A percentile compares a stretch with the other conserved stretches of the same genome.
Evolutionary conservation across 2,888 invertebrate genomes (phyloP).

Genomic region (Ichneumon xanthorius): DNA sequence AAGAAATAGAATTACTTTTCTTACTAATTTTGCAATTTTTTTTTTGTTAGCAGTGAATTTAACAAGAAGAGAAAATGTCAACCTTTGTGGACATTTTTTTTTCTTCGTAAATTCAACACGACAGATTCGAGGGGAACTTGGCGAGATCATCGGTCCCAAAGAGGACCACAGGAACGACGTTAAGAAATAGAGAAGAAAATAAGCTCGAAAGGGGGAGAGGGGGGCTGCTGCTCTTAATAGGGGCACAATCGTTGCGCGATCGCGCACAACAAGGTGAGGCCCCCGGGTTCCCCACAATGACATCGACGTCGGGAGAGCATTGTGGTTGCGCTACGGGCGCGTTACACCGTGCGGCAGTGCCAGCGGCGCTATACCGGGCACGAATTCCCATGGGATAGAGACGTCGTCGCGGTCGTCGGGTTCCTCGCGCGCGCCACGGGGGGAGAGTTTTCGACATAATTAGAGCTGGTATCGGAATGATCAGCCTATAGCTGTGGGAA

Average conservation of each 20-base stretch:
- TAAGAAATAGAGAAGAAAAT: slow-evolving; percentile 63
- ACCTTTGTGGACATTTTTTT: too few relatives aligned
- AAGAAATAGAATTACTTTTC: slow-evolving; percentile 16
- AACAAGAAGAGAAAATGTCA: too few relatives aligned
- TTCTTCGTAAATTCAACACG: neutral
- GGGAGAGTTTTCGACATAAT: slow-evolving; percentile 80
- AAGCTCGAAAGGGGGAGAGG: slow-evolving; percentile 48
- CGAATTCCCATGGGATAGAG: slow-evolving; percentile 65
- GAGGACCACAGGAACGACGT: slow-evolving; percentile 23
- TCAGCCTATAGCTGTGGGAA: slow-evolving; percentile 74
- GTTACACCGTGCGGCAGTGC: slow-evolving; percentile 65
- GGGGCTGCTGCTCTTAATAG: slow-evolving; percentile 72
- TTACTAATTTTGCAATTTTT: too few relatives aligned
- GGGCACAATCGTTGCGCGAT: slow-evolving; percentile 80
- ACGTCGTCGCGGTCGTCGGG: slow-evolving; percentile 47
- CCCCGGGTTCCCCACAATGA: slow-evolving; percentile 76
- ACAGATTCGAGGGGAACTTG: neutral
- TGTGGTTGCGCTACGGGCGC: slow-evolving; percentile 77
- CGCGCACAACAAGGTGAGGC: slow-evolving; percentile 77
- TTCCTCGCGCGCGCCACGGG: slow-evolving; percentile 70
- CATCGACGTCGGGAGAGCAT: slow-evolving; percentile 76
- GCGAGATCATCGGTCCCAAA: neutral
- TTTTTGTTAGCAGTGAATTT: too few relatives aligned
- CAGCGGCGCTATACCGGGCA: slow-evolving; percentile 27
- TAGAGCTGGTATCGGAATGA: slow-evolving; percentile 82